These are phyloP conservation scores for Chrysotoxum bicinctum DNA, from an alignment of 2,888 invertebrate genomes.

Conservation along the genomic window DNA sequence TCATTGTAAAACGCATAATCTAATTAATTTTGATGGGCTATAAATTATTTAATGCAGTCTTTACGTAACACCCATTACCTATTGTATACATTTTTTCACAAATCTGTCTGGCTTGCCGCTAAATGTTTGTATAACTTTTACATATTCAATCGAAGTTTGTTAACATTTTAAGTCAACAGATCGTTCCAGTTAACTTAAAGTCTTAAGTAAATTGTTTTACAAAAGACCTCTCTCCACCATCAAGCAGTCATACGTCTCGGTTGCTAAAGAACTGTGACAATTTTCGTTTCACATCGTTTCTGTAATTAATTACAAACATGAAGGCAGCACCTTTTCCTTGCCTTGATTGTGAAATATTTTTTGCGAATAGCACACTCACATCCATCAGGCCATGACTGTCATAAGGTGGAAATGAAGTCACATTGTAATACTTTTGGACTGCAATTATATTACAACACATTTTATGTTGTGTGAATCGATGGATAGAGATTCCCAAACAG, in stretches of 20 bases:
- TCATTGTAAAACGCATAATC: neutral
- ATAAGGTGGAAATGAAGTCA: conserved; percentile 41
- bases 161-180: neutral
- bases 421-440: conserved; percentile 54
- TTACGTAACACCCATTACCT: neutral
- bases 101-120: neutral
- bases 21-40: conserved; percentile 13
- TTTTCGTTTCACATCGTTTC: conserved; percentile 68
- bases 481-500: conserved; percentile 55
- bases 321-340: conserved; percentile 37
- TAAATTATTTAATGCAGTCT: conserved; percentile 13
- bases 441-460: conserved; percentile 60
- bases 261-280: conserved; percentile 50
- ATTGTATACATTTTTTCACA: neutral
- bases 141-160: neutral
- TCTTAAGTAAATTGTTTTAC: conserved; percentile 25
- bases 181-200: conserved; percentile 9
- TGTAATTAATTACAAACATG: conserved; percentile 61
- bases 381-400: conserved; percentile 57
- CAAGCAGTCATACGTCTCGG: neutral
- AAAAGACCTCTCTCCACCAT: neutral
- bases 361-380: conserved; percentile 35
- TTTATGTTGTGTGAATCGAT: conserved; percentile 53
- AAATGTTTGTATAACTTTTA: neutral
- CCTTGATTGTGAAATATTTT: conserved; percentile 41